These are phyloP conservation scores for Pollimyrus isidori DNA, from an alignment of 2,113 vertebrate genomes.

Conservation along the genomic window DNA sequence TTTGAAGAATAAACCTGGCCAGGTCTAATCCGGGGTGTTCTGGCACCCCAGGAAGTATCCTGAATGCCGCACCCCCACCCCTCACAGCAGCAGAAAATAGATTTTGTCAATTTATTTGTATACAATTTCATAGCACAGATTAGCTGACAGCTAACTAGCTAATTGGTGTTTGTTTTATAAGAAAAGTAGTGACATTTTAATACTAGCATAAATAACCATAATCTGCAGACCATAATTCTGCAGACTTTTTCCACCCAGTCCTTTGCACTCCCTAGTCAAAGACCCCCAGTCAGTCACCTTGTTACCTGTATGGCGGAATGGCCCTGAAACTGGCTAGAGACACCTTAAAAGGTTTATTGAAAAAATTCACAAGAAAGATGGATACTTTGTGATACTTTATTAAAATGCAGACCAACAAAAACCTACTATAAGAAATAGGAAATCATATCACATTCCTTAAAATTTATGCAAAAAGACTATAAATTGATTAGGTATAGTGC, in stretches of 20 bases:
- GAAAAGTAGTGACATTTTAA: neutral
- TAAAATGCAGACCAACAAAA: neutral
- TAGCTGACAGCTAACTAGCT: neutral
- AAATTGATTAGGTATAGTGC: neutral
- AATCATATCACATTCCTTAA: neutral
- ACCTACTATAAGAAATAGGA: neutral
- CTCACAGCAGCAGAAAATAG: neutral
- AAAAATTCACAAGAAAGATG: neutral
- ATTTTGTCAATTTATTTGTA: neutral
- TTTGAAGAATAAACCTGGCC: neutral
- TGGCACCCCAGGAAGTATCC: neutral
- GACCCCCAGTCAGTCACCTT: neutral
- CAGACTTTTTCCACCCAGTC: neutral
- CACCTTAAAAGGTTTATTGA: neutral
- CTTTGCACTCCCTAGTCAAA: neutral
- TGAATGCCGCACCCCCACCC: neutral
- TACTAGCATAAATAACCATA: neutral
- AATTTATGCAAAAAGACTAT: neutral
- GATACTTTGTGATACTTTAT: neutral
- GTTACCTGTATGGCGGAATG: neutral
- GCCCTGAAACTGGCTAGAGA: neutral
- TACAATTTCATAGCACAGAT: neutral
- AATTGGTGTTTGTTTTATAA: neutral
- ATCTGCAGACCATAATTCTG: neutral
- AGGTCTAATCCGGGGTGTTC: neutral